phyloP scores from a whole-genome alignment of 2,888 invertebrate genomes.

The Orthosia gracilis region DNA sequence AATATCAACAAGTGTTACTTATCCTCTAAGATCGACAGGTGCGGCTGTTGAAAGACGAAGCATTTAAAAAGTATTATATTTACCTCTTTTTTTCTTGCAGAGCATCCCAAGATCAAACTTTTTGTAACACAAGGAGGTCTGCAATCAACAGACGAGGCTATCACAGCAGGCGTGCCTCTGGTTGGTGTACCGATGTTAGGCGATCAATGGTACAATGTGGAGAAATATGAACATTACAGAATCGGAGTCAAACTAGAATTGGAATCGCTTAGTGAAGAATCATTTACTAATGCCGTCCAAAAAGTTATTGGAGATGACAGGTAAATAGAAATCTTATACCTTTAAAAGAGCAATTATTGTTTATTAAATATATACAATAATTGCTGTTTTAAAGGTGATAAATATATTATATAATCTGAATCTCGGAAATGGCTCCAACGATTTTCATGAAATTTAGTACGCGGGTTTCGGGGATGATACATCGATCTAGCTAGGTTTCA shows the following conservation, averaged over 20 bases:
- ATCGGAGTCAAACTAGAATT: conserved; percentile 75
- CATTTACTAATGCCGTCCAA: conserved; percentile 70
- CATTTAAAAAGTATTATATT: not conserved
- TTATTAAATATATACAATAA: too few species aligned
- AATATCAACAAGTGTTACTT: too few species aligned
- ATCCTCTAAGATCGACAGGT: too few species aligned
- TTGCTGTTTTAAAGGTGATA: too few species aligned
- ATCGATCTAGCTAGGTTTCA: too few species aligned
- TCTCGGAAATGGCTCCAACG: too few species aligned
- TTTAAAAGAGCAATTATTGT: too few species aligned
- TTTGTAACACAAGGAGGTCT: conserved; percentile 88
- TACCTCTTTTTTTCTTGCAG: conserved; percentile 1
- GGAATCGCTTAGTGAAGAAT: conserved; percentile 69
- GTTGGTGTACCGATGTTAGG: conserved; percentile 83
- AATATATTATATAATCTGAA: too few species aligned
- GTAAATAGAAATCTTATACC: conserved; percentile 66
- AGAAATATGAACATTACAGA: conserved; percentile 72
- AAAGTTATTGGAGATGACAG: conserved; percentile 72
- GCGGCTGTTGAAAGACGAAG: too few species aligned
- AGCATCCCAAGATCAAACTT: conserved; percentile 80
- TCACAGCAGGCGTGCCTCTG: conserved; percentile 82
- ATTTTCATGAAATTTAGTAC: too few species aligned
- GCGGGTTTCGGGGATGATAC: too few species aligned
- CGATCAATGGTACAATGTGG: conserved; percentile 85
- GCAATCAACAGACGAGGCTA: conserved; percentile 87